Conservation (phyloP, 1,140 invertebrate species). For the Pinna nobilis region DNA sequence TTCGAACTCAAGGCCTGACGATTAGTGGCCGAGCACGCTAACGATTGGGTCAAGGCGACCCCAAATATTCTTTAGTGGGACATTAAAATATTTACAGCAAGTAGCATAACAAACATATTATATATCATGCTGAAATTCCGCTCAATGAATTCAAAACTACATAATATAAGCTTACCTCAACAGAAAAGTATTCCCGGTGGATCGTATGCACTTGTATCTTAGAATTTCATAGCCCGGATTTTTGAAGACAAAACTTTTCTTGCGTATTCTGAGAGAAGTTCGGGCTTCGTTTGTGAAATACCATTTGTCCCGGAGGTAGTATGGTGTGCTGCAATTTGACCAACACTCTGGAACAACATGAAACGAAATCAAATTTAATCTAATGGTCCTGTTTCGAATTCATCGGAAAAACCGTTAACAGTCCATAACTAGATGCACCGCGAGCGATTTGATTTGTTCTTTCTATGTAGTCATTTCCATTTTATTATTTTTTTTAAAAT, state of each 20-base stretch:
- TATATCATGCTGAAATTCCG: not conserved
- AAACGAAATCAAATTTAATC: too few relatives aligned
- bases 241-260: conserved; percentile 42
- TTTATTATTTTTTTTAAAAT: too few relatives aligned
- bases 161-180: conserved; percentile 51
- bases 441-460: too few relatives aligned
- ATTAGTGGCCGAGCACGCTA: not conserved
- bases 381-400: too few relatives aligned
- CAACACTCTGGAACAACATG: conserved; percentile 13
- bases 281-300: conserved; percentile 35
- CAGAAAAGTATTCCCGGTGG: conserved; percentile 53
- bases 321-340: conserved; percentile 24
- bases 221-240: conserved; percentile 38
- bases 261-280: conserved; percentile 42
- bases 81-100: not conserved
- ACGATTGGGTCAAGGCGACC: not conserved
- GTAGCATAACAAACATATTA: not conserved
- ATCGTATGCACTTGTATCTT: conserved; percentile 50
- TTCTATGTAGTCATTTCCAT: too few relatives aligned
- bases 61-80: not conserved
- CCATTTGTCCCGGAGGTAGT: conserved; percentile 48
- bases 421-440: too few relatives aligned
- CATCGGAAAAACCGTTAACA: too few relatives aligned
- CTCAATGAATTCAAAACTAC: not conserved
- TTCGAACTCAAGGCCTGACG: too few relatives aligned